Conservation (phyloP, 2,113 vertebrate genomes). For the Artemisiospiza belli region DNA sequence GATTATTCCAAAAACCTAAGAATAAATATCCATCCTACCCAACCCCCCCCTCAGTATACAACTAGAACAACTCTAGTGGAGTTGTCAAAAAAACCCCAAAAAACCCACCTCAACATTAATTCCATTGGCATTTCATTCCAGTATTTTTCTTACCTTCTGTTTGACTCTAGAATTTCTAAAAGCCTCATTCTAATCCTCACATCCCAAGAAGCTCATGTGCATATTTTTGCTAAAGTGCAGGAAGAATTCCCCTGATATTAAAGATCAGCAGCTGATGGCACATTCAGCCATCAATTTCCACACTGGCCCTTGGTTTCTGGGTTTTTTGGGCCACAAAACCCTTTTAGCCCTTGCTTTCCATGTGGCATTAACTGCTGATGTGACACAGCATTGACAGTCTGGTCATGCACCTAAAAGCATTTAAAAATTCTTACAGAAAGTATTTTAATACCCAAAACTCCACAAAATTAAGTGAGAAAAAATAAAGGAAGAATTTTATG, state of each 20-base stretch:
- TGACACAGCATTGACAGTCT: background rate
- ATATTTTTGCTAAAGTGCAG: background rate
- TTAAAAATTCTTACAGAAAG: background rate
- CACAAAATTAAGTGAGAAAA: background rate
- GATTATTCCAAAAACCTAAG: background rate
- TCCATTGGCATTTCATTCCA: background rate
- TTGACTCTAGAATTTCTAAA: background rate
- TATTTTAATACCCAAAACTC: background rate
- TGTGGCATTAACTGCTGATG: background rate
- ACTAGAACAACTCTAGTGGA: background rate
- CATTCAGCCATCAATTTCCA: background rate
- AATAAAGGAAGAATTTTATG: background rate
- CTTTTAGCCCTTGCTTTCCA: background rate
- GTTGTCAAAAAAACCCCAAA: background rate
- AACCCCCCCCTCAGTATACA: background rate
- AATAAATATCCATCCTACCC: background rate
- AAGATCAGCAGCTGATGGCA: background rate
- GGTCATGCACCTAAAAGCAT: background rate
- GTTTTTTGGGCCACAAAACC: background rate
- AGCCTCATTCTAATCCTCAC: background rate
- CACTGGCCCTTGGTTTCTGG: background rate
- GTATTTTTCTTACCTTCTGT: background rate
- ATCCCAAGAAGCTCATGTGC: background rate
- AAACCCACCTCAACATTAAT: accelerated
- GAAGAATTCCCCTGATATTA: background rate